Evolutionary conservation across 2,113 vertebrate species (phyloP), one percentile per base, ranked within the genome.

Genomic region (Bostrychus sinensis): DNA sequence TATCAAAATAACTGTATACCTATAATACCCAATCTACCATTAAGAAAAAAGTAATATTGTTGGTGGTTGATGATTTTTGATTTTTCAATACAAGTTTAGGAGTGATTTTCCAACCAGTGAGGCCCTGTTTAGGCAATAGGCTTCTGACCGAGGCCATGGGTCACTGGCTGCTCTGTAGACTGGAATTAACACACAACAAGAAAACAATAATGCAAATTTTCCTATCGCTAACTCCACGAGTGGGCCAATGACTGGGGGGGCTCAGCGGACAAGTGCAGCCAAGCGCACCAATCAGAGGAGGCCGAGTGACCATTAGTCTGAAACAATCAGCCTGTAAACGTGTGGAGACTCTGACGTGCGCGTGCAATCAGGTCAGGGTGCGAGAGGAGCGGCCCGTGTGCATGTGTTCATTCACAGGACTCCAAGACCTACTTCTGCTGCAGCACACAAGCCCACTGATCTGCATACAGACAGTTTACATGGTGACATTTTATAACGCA

Each of bases 131-230:
- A n/a, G 56, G 43, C 75, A 62, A 41, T 62, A 26, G 79, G 75
- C 66, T 61, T 39, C 37, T 14, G 37, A 22, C n/a, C 36, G 58
- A 60, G 80, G 78, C n/a, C 84, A 90, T 88, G 90, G 91, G 89
- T 92, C 91, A 93, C 70, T 85, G 89, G 85, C 88, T 91, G 83
- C 89, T 89, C 89, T 80, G 86, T 48, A 91, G 90, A 92, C 91
- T 91, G 91, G 91, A 92, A 93, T 92, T 93, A 93, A 91, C 90
- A 81, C 78, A 92, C 90, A 90, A 89, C 83, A 88, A 86, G 75
- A 89, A 91, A 90, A 89, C 89, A 88, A 88, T 89, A 86, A 92
- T 92, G 89, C 88, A 91, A 91, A 91, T 92, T 80, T 89, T 86
- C 88, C 86, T 87, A 84, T 85, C 53, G 34, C 82, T 73, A 85